Base-by-base conservation (phyloP, 92 coral and sea anemone species). In the Pocillopora meandrina region DNA sequence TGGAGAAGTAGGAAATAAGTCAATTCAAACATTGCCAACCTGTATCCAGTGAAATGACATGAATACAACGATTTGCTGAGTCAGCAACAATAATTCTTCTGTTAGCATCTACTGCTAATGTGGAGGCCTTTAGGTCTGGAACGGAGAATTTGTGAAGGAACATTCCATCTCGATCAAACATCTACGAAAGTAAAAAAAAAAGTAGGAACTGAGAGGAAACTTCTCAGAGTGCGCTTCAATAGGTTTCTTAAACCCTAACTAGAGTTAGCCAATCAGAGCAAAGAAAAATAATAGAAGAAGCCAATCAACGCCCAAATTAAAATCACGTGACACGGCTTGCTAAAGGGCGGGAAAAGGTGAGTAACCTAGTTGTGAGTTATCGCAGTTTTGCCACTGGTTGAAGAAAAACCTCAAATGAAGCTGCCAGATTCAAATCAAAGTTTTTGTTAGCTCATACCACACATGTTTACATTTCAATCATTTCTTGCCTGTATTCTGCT, bases 91-190 rank as follows among this genome's bases (percentile, higher is more conserved):
- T 93, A 70, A 96, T 96, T 78, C 98, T 85, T 58, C 98, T 73
- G 77, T 93, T 95, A 72, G 92, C 99, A 35, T 95, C 99, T 57
- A 96, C 96, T 49, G 99, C 99, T 36, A 96, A 87, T 19, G 99
- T 96, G 31, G 99, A 96, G 10, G 99, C 99, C 65, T 94, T 96
- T 1, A 96, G 93, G 72, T 96, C 98, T 19, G 98, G 94, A 33
- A 96, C 95, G 14, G 92, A 85, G 81, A 95, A 96, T 90, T 96
- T 95, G 60, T 93, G 99, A 19, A 90, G 96, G 85, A 96, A 96
- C 94, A 95, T 95, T 16, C 99, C 99, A 85, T 96, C 99, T 56
- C 98, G 93, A 75, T 95, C 98, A 82, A 96, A 96, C 71, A 96
- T 90, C 99, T 96, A 31, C 71, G 20, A 71, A n/a, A 17, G 58